Evolutionary conservation across 2,797 vertebrate genomes (phyloP).

Genomic region (Artibeus jamaicensis): DNA sequence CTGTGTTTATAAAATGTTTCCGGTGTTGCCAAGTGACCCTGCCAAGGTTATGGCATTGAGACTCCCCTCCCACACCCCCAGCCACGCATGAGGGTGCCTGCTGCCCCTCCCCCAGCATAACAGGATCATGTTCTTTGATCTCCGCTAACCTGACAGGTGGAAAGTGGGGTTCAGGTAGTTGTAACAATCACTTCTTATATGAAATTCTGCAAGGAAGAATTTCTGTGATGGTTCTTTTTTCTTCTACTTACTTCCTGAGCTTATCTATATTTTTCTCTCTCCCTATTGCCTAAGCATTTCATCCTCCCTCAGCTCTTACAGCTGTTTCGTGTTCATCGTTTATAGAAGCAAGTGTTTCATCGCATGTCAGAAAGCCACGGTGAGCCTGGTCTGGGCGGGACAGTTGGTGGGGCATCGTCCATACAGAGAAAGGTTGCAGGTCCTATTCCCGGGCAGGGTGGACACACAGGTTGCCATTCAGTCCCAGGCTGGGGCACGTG

Average conservation of each 20-base stretch:
- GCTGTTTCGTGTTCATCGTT: not conserved
- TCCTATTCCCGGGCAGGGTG: no score
- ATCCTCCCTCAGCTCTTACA: not conserved
- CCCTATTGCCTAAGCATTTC: not conserved
- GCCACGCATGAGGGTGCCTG: not conserved
- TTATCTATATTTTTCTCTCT: not conserved
- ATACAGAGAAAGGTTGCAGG: no score
- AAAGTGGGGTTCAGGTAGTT: not conserved
- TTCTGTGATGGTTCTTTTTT: not conserved
- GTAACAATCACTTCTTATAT: not conserved
- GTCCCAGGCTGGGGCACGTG: no score
- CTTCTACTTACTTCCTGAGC: not conserved
- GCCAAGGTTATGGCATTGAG: not conserved
- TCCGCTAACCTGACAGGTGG: not conserved
- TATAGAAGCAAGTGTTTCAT: not conserved
- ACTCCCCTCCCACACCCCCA: not conserved
- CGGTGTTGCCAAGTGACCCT: not conserved
- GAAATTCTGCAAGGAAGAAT: not conserved
- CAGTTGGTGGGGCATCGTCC: no score
- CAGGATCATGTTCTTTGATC: not conserved
- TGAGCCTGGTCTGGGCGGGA: not conserved
- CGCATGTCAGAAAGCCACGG: not conserved
- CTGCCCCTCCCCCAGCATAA: no score
- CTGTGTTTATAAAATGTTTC: not conserved
- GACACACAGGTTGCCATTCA: no score